Base-by-base conservation (phyloP, 92 coral and sea anemone species). In the Nematostella vectensis region DNA sequence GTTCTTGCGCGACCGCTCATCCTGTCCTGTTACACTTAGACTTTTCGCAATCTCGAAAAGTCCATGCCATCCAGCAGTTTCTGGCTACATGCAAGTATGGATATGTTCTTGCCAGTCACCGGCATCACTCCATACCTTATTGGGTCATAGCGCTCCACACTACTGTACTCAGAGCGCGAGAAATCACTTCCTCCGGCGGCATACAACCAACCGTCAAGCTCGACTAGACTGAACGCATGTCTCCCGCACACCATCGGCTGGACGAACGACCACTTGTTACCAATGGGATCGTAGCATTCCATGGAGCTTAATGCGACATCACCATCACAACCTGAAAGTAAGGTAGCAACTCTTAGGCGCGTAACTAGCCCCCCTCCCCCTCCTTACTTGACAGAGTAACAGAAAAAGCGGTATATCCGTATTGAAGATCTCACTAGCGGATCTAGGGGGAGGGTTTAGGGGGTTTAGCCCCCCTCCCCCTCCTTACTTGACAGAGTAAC, bases 161-260 rank as follows among this genome's bases (percentile, higher is more conserved):
- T 85, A 50, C 83, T 83, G 51, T 91, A 91, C 54, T 91, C 98
- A 2, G 95, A 73, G 25, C 85, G 80, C 17, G 89, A 86, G 54
- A 85, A 91, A 57, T 91, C 98, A 54, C 98, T 91, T 13, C 98
- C 98, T 2, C 98, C 98, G 0, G 89, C 94, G 27, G 98, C 89
- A 71, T 85, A 91, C 28, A 91, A 52, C 98, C 98, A 91, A n/a
- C 98, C 97, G 47, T 88, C 88, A 48, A 85, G 54, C 77, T 91
- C 95, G 25, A 91, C 97, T 76, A 91, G 45, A 30, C 95, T 79
- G 59, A 91, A 91, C n/a, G 97, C 97, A 31, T 91, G 97, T 25
- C 97, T 63, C 8, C 85, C 79, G 52, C 88, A 71, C 21, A 84
- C 78, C 97, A 91, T 91, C 10, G 97, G 81, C 29, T 81, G 78